Conservation (phyloP, 2,113 vertebrate genomes). For the Labrus mixtus region DNA sequence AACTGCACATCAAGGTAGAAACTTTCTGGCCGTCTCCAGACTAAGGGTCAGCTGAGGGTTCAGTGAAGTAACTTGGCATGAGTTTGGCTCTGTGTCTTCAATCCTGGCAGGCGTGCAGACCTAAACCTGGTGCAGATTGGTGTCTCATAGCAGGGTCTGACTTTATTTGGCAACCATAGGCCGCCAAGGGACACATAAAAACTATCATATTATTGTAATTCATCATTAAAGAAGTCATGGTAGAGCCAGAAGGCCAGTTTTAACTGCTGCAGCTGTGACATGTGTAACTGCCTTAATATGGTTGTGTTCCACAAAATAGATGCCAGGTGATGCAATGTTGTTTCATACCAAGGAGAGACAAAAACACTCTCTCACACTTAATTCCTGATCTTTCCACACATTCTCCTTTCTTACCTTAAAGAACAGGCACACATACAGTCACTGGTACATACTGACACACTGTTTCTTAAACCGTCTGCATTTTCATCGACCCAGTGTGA, state of each 20-base stretch:
- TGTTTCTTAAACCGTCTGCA: neutral
- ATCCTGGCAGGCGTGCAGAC: constrained; percentile 34
- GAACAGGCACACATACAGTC: neutral
- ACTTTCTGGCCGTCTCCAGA: constrained; percentile 1
- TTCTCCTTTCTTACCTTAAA: constrained; percentile 8
- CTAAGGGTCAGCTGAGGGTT: constrained; percentile 3
- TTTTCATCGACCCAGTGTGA: constrained; percentile 28
- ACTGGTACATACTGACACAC: constrained; percentile 9
- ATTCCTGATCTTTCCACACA: constrained; percentile 12
- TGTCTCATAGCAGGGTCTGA: constrained; percentile 46
- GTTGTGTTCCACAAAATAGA: constrained; percentile 68
- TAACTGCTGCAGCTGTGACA: constrained; percentile 76
- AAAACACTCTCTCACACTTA: constrained; percentile 12
- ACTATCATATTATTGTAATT: constrained; percentile 73
- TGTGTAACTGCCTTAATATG: constrained; percentile 48
- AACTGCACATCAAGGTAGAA: constrained; percentile 3
- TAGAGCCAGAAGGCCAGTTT: constrained; percentile 48
- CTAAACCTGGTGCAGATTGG: constrained; percentile 40
- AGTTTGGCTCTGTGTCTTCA: constrained; percentile 13
- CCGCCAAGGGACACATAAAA: constrained; percentile 65
- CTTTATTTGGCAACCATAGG: constrained; percentile 65
- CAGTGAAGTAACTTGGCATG: constrained; percentile 27
- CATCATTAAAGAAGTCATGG: constrained; percentile 46
- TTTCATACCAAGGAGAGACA: constrained; percentile 55
- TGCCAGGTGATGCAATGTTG: constrained; percentile 78